Conservation (phyloP, 92 coral and sea anemone genomes). For the Metridium senile region DNA sequence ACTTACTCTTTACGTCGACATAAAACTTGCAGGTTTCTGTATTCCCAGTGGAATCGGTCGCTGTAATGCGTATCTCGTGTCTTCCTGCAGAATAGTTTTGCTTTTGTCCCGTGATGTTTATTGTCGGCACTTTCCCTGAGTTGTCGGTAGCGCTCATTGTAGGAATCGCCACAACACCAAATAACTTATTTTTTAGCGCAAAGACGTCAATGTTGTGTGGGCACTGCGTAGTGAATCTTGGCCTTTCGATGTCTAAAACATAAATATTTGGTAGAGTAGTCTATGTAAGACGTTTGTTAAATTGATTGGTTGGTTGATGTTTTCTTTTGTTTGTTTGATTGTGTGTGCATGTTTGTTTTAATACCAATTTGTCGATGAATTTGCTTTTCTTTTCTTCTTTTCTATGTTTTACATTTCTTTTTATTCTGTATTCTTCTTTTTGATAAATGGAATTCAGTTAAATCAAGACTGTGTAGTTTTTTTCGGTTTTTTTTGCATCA, state of each 20-base stretch:
- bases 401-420: too few species aligned
- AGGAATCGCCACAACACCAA: constrained; percentile 50
- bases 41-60: constrained; percentile 59
- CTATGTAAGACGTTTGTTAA: not conserved
- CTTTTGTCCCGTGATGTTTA: constrained; percentile 23
- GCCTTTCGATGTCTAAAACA: constrained; percentile 47
- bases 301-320: not conserved
- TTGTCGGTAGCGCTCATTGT: constrained; percentile 63
- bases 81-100: constrained; percentile 37
- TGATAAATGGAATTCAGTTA: too few species aligned
- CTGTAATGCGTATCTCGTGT: constrained; percentile 44
- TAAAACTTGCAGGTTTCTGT: constrained; percentile 40
- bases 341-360: too few species aligned
- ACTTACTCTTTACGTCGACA: constrained; percentile 53
- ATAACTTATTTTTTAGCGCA: constrained; percentile 45
- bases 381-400: too few species aligned
- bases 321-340: not conserved
- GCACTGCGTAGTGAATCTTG: constrained; percentile 50
- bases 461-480: too few species aligned
- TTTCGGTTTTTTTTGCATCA: too few species aligned
- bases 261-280: not conserved
- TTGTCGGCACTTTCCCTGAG: constrained; percentile 42
- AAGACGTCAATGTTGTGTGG: constrained; percentile 45
- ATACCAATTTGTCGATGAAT: too few species aligned
- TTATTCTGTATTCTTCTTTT: too few species aligned